phyloP scores from a whole-genome alignment of 2,113 vertebrate species.

The Plectropomus leopardus region DNA sequence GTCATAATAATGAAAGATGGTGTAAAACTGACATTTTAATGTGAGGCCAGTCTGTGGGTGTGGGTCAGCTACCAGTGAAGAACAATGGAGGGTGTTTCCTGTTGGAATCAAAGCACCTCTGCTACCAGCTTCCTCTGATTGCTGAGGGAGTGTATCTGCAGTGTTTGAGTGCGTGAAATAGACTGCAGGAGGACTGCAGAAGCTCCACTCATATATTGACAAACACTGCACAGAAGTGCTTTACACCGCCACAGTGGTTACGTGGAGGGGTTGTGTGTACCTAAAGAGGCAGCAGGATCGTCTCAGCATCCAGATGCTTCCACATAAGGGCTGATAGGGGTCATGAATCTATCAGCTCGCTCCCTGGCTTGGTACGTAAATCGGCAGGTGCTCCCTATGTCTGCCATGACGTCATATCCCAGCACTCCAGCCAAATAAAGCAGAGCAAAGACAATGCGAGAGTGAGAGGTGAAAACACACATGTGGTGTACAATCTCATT shows the following conservation, averaged over 20 bases:
- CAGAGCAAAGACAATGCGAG: constrained; percentile 67
- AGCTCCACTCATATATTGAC: neutral
- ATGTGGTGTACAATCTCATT: constrained; percentile 4
- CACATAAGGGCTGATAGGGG: constrained; percentile 34
- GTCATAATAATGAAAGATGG: constrained; percentile 25
- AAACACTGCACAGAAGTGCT: neutral
- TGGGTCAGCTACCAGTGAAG: constrained; percentile 46
- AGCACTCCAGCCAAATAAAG: constrained; percentile 63
- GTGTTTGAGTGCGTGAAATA: constrained; percentile 14
- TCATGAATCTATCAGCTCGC: constrained; percentile 47
- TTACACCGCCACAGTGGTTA: neutral
- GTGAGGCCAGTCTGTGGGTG: constrained; percentile 58
- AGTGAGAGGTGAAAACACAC: constrained; percentile 49
- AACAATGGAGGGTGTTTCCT: constrained; percentile 85
- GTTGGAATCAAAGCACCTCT: constrained; percentile 70
- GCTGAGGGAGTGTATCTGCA: constrained; percentile 28
- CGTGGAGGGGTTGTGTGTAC: neutral
- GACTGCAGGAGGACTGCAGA: neutral
- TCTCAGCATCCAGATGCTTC: constrained; percentile 18
- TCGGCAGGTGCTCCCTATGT: constrained; percentile 70
- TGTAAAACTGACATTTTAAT: constrained; percentile 49
- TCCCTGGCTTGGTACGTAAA: constrained; percentile 62
- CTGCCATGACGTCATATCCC: constrained; percentile 67
- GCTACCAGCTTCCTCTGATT: constrained; percentile 75
- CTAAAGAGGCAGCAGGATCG: constrained; percentile 8